phyloP scores from a whole-genome alignment of 1,140 invertebrate species.

The Lerema accius region DNA sequence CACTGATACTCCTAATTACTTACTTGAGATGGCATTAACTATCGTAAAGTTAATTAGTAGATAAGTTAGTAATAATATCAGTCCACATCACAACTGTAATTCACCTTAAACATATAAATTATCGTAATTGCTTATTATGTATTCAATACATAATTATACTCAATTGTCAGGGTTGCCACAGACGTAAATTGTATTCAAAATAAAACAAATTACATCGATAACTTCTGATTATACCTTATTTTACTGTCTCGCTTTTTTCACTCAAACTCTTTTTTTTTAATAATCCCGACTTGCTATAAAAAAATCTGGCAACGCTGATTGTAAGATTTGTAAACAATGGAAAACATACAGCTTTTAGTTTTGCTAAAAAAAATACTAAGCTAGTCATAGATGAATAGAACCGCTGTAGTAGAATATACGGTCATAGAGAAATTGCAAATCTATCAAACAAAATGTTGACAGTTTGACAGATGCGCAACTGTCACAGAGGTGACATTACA shows the following conservation, averaged over 20 bases:
- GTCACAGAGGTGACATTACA: no score
- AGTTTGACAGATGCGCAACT: neutral
- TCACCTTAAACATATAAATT: slow-evolving; percentile 26
- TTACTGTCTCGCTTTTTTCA: no score
- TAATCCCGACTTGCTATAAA: no score
- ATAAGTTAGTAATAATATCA: slow-evolving; percentile 50
- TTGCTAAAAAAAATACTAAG: no score
- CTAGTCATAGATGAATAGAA: no score
- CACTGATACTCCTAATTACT: slow-evolving; percentile 29
- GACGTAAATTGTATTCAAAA: neutral
- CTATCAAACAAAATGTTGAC: neutral
- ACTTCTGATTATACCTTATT: no score
- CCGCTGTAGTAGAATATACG: no score
- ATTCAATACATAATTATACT: neutral
- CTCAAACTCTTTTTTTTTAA: no score
- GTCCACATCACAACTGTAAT: slow-evolving; percentile 51
- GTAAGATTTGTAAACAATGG: no score
- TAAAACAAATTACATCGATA: no score
- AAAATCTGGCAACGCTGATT: no score
- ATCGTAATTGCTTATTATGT: neutral
- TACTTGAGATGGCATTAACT: slow-evolving; percentile 45
- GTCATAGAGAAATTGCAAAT: neutral
- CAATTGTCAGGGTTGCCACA: neutral
- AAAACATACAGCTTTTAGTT: no score
- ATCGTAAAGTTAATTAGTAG: slow-evolving; percentile 17